phyloP scores from a whole-genome alignment of 53 echinoderm and acorn worm genomes.

The Zoroaster sp. region DNA sequence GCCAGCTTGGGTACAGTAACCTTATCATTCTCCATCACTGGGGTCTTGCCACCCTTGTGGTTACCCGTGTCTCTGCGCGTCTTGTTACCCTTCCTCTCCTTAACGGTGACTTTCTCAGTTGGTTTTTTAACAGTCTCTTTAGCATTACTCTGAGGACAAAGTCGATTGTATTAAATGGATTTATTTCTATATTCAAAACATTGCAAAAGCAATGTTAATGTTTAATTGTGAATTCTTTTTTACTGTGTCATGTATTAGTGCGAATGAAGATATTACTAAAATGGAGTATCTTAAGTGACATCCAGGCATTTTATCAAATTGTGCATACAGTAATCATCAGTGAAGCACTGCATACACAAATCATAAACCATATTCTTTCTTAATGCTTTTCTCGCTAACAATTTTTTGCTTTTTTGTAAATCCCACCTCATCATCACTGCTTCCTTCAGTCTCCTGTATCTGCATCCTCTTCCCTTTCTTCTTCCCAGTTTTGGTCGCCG shows the following conservation, averaged over 20 bases:
- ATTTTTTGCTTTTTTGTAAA: not conserved
- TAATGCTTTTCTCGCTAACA: not conserved
- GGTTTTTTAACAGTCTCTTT: not conserved
- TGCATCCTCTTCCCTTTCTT: conserved; percentile 74
- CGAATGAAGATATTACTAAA: not conserved
- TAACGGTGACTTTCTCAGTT: not conserved
- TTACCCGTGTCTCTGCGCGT: conserved; percentile 41
- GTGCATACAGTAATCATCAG: too few relatives aligned
- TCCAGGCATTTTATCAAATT: too few relatives aligned
- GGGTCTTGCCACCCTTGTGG: conserved; percentile 47
- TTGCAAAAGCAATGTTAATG: too few relatives aligned
- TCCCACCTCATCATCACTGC: conserved; percentile 86
- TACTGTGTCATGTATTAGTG: not conserved
- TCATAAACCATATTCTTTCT: not conserved
- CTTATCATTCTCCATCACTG: conserved; percentile 12
- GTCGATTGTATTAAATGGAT: too few relatives aligned
- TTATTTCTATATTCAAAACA: too few relatives aligned
- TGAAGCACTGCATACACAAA: too few relatives aligned
- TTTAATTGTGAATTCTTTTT: too few relatives aligned
- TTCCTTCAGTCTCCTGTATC: conserved; percentile 78
- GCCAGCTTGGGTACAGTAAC: conserved; percentile 50
- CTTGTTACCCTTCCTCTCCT: conserved; percentile 56
- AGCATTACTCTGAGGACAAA: not conserved
- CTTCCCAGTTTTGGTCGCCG: conserved; percentile 24
- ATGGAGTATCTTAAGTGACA: not conserved